Conservation (phyloP, 2,797 vertebrate genomes). For the Halcyon leucocephala region DNA sequence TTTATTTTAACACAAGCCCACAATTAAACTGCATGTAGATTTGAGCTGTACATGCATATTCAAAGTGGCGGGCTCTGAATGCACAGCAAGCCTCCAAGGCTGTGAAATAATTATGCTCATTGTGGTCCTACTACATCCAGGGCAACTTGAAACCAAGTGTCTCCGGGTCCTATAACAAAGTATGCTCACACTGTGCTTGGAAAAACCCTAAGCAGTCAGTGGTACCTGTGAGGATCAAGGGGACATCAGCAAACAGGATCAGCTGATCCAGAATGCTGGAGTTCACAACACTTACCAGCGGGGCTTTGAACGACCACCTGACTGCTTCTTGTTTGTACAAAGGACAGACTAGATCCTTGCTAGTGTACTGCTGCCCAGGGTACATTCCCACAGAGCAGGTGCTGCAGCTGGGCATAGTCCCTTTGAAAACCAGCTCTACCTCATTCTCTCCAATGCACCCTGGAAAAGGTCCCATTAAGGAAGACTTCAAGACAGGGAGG, state of each 20-base stretch:
- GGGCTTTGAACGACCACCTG: neutral
- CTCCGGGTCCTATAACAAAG: neutral
- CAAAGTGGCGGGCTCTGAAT: constrained; percentile 33
- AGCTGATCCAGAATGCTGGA: neutral
- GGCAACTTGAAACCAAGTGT: constrained; percentile 16
- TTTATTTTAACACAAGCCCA: neutral
- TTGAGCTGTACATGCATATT: neutral
- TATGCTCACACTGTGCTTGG: neutral
- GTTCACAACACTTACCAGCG: neutral
- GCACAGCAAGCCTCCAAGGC: neutral
- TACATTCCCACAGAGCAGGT: neutral
- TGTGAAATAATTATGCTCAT: neutral
- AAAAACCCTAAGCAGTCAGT: neutral
- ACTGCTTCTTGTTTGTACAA: neutral
- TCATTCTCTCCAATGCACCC: neutral
- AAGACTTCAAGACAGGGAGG: neutral
- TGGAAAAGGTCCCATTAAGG: neutral
- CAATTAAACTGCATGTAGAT: neutral
- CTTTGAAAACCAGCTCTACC: neutral
- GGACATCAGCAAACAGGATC: neutral
- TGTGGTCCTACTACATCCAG: constrained; percentile 20
- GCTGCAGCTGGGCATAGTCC: neutral
- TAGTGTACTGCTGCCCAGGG: neutral
- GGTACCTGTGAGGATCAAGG: neutral
- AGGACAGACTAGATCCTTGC: neutral